phyloP scores from a whole-genome alignment of 2,113 vertebrate genomes.

The Mustela lutreola region DNA sequence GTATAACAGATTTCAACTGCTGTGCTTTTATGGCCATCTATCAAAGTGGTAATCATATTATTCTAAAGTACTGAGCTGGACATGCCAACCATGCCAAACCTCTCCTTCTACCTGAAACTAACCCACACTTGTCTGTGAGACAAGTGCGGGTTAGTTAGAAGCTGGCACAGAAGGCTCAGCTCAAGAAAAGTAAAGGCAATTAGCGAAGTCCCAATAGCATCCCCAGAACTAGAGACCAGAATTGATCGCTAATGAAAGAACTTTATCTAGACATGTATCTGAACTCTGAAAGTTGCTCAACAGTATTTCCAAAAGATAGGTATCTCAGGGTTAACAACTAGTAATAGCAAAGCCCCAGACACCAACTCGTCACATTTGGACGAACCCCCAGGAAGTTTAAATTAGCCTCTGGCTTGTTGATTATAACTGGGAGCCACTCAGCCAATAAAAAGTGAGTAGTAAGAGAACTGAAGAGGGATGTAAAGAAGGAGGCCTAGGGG shows the following conservation, averaged over 20 bases:
- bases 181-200: not conserved
- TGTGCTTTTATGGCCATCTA: not conserved
- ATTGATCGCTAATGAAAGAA: not conserved
- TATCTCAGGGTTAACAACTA: not conserved
- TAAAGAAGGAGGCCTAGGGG: not conserved
- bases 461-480: not conserved
- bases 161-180: not conserved
- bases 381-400: not conserved
- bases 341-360: not conserved
- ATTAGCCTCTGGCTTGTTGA: constrained; percentile 12
- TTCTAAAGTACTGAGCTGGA: not conserved
- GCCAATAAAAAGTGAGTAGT: not conserved
- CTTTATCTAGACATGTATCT: not conserved
- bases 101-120: not conserved
- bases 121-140: not conserved
- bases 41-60: not conserved
- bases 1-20: not conserved
- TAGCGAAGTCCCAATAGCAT: not conserved
- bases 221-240: not conserved
- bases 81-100: not conserved
- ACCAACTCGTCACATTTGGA: constrained; percentile 1
- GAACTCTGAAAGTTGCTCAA: constrained; percentile 3
- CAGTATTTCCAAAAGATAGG: not conserved
- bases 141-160: no score
- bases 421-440: not conserved